Conservation (phyloP, 2,797 vertebrate species). For the Cryptoblepharus egeriae region DNA sequence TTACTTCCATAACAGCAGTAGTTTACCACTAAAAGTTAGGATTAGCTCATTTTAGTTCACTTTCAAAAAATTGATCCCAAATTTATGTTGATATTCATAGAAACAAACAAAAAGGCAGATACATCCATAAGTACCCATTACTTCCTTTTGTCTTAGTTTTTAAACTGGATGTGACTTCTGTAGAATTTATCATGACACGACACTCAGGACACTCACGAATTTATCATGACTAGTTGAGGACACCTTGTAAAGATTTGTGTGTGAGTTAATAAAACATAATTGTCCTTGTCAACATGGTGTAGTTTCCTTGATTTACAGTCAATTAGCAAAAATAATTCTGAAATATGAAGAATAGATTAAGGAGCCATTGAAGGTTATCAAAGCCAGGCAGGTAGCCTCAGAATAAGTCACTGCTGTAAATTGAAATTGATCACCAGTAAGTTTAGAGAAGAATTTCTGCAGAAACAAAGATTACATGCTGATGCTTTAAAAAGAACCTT, state of each 20-base stretch:
- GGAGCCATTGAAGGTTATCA: constrained; percentile 33
- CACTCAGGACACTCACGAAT: too few species aligned
- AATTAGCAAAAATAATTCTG: constrained; percentile 22
- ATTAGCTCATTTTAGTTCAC: background rate
- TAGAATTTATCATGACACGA: background rate
- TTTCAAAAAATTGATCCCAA: background rate
- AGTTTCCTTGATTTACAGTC: background rate
- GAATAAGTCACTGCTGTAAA: constrained; percentile 13
- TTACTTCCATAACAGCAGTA: too few species aligned
- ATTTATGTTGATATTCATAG: background rate
- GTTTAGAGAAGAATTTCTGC: constrained; percentile 26
- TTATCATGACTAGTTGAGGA: background rate
- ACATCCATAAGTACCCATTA: background rate
- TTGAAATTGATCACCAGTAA: constrained; percentile 46
- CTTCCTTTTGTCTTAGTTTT: background rate
- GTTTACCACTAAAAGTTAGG: too few species aligned
- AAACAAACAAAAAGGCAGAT: background rate
- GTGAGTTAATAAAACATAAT: background rate
- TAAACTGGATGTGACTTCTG: constrained; percentile 1
- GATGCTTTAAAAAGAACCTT: constrained; percentile 20
- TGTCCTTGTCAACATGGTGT: constrained; percentile 16
- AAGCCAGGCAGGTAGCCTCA: constrained; percentile 12
- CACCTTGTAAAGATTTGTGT: constrained; percentile 14
- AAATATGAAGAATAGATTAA: background rate
- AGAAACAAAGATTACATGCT: background rate